phyloP scores from a whole-genome alignment of 2,113 vertebrate species.

The Aspidoscelis tigris region DNA sequence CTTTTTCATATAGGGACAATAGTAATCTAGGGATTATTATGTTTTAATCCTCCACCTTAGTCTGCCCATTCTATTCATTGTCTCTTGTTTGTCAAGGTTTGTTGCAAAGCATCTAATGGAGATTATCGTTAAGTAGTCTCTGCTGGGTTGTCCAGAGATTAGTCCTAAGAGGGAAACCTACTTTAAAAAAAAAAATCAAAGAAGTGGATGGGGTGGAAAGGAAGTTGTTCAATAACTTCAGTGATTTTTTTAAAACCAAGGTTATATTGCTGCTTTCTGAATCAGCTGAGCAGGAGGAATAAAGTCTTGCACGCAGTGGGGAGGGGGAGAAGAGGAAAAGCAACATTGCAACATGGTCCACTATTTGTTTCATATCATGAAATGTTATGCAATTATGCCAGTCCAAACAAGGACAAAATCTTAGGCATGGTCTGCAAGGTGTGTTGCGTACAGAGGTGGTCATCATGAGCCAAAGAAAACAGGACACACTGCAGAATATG shows the following conservation, averaged over 20 bases:
- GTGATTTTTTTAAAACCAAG: constrained; percentile 10
- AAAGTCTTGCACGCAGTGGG: background rate
- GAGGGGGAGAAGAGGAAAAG: background rate
- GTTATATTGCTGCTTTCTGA: background rate
- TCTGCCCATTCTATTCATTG: constrained; percentile 35
- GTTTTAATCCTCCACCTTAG: background rate
- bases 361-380: background rate
- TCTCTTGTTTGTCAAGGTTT: constrained; percentile 26
- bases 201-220: background rate
- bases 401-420: constrained; percentile 9
- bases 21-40: constrained; percentile 36
- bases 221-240: constrained; percentile 19
- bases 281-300: constrained; percentile 19
- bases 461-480: background rate
- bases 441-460: background rate
- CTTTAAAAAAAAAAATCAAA: background rate
- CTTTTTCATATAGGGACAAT: constrained; percentile 30
- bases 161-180: background rate
- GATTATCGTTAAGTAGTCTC: constrained; percentile 15
- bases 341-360: no score
- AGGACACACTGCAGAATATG: background rate
- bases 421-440: background rate
- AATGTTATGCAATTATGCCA: background rate
- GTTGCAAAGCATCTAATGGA: constrained; percentile 31
- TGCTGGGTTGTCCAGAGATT: constrained; percentile 4